A percentile compares a stretch with the other conserved stretches of the same genome.
Conservation (phyloP, 2,797 vertebrate genomes). For the Thamnophis elegans region DNA sequence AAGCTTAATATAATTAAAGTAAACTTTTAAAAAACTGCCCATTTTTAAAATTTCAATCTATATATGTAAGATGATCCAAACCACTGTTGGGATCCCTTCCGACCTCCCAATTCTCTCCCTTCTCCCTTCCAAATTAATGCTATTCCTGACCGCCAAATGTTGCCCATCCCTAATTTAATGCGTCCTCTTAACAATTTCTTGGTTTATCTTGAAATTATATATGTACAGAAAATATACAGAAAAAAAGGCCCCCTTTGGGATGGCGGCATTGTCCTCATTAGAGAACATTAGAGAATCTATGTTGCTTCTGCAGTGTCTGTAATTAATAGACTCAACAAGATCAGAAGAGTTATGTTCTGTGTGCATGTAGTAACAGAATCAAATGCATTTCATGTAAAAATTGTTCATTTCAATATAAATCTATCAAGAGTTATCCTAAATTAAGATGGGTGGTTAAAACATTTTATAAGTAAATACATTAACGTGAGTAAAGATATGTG, state of each 20-base stretch:
- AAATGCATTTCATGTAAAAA: constrained; percentile 1
- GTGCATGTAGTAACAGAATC: neutral
- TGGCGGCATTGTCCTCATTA: neutral
- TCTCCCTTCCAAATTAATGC: neutral
- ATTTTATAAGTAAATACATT: neutral
- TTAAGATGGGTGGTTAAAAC: neutral
- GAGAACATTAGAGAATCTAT: neutral
- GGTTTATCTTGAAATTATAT: neutral
- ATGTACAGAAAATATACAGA: neutral
- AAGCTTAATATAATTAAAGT: neutral
- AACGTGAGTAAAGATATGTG: constrained; percentile 4
- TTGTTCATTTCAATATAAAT: neutral
- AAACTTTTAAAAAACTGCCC: neutral
- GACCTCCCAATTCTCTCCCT: neutral
- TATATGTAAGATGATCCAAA: neutral
- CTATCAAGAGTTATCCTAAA: neutral
- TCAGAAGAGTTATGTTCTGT: neutral
- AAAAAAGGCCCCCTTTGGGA: neutral
- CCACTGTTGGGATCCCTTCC: neutral
- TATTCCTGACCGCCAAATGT: neutral
- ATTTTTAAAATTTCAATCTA: neutral
- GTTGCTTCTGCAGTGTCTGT: neutral
- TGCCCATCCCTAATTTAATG: neutral
- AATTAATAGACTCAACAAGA: neutral
- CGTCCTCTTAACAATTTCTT: neutral